Base-by-base conservation (phyloP, 2,888 invertebrate genomes). In the Athrips mouffetella region DNA sequence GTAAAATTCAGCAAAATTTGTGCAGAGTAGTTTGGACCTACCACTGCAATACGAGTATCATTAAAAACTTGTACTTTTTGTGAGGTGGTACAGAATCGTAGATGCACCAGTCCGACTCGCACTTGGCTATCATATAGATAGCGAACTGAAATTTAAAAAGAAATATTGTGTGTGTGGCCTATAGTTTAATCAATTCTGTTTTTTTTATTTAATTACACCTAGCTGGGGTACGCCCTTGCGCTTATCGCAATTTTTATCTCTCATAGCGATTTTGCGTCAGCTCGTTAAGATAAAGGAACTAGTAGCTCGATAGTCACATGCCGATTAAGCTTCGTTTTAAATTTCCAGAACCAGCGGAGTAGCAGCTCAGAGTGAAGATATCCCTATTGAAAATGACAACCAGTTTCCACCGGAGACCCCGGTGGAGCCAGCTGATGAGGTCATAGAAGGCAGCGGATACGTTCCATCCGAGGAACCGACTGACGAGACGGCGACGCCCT, bases 211-310 rank as follows among this genome's bases (percentile, higher is more conserved):
- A 16, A 21, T 21, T 37, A 21, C 20, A 21, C 20, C 18, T 21
- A n/a, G 21, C 10, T 2, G 35, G 6, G 70, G 67, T 67, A 72
- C 72, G 77, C 77, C 80, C 80, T 79, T 77, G 65, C 65, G 69
- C 67, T 65, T 85, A 83, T 85, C 83, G 73, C 65, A 57, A 67
- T 67, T 74, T 76, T 84, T 85, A 83, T 84, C 81, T 72, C 53
- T 65, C 72, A 70, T 74, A 74, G 70, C 64, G 73, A 75, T 73
- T 76, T 70, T 75, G 72, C 80, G 82, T 83, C 82, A 83, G 68
- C 67, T 72, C 67, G 60, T 68, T 65, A 65, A 55, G 81, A 85
- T 83, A 83, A 80, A 75, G 62, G 53, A 59, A 50, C 57, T 59
- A 57, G 66, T 64, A 63, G 58, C 62, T 67, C 60, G 68, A 75